Evolutionary conservation across 1,140 invertebrate genomes (phyloP).

Genomic region (Drosophila athabasca): DNA sequence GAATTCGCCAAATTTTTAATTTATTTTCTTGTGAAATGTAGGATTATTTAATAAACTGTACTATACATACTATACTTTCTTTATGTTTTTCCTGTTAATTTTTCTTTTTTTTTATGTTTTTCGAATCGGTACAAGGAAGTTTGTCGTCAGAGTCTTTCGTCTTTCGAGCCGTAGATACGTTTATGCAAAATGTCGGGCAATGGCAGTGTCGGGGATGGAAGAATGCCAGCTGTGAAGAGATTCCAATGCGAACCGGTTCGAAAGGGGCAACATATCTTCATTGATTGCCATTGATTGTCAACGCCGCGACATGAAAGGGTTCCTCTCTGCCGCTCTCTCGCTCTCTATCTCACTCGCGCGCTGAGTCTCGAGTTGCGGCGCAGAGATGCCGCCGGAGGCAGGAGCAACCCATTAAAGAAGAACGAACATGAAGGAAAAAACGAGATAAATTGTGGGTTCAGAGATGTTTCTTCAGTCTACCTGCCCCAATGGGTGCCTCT

Average conservation of each 20-base stretch:
- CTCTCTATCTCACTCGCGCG: not conserved
- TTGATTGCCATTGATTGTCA: conserved; percentile 58
- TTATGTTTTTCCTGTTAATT: no score
- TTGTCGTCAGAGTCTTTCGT: conserved; percentile 29
- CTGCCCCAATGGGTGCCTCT: conserved; percentile 26
- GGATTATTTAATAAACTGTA: no score
- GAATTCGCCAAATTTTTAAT: no score
- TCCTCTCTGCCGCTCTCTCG: not conserved
- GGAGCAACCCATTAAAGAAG: conserved; percentile 49
- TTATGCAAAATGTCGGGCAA: conserved; percentile 1
- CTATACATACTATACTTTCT: no score
- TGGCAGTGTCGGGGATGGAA: not conserved
- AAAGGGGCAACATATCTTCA: conserved; percentile 46
- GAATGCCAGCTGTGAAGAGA: conserved; percentile 18
- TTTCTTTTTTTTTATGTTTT: not conserved
- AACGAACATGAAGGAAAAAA: conserved; percentile 53
- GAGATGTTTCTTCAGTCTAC: conserved; percentile 11
- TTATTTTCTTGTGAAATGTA: no score
- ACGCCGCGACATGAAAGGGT: conserved; percentile 31
- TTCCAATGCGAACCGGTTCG: conserved; percentile 50
- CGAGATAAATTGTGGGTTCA: conserved; percentile 67
- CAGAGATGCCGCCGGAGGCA: conserved; percentile 26
- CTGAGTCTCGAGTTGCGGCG: conserved; percentile 26
- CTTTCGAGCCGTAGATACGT: no score
- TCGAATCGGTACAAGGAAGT: conserved; percentile 8